These are phyloP conservation scores for Lepetodrilus schrolli DNA, from an alignment of 2,888 invertebrate species.

Conservation along the genomic window DNA sequence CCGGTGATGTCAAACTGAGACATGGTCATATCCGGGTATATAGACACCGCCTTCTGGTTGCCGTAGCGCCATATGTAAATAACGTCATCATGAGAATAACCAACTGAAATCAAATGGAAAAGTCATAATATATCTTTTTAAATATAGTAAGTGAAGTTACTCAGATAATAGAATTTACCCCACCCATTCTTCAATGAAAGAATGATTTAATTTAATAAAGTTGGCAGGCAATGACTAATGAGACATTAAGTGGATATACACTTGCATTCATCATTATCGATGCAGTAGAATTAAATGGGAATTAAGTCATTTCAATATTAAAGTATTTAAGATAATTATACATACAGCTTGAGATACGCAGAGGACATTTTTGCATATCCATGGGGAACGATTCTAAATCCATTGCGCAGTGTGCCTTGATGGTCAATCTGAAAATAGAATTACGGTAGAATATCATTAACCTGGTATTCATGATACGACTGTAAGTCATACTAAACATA, in stretches of 20 bases:
- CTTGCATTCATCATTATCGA: not conserved
- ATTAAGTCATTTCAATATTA: not conserved
- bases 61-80: conserved; percentile 62
- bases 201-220: no score
- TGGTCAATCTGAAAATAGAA: conserved; percentile 84
- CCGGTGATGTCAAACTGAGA: conserved; percentile 92
- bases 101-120: no score
- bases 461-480: no score
- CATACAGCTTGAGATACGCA: conserved; percentile 86
- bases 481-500: no score
- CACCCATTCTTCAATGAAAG: no score
- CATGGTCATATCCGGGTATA: conserved; percentile 91
- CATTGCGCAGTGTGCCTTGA: conserved; percentile 89
- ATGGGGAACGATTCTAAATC: conserved; percentile 87
- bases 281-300: not conserved
- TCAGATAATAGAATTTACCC: no score
- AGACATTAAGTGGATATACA: no score
- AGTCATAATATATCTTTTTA: no score
- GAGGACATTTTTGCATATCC: conserved; percentile 86
- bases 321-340: not conserved
- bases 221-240: no score
- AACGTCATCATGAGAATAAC: conserved; percentile 45
- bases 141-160: no score
- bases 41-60: conserved; percentile 84
- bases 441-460: no score